Evolutionary conservation across 2,888 invertebrate species (phyloP).

Genomic region (Cyclophora punctaria): DNA sequence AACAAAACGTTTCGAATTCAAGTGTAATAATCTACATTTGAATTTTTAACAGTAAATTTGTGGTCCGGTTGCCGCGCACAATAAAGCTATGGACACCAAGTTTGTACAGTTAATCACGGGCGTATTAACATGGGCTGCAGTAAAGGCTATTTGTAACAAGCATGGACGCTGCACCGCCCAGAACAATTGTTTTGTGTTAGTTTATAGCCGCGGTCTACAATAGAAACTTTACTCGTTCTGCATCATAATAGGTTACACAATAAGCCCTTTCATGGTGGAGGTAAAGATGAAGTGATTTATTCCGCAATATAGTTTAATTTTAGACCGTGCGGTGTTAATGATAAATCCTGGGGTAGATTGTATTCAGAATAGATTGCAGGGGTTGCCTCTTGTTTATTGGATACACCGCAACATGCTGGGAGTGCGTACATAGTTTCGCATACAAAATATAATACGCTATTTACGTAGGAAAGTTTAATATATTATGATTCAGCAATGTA

Average conservation of each 20-base stretch:
- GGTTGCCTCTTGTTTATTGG: conserved; percentile 10
- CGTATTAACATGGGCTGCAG: conserved; percentile 23
- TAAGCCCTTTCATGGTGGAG: conserved; percentile 3
- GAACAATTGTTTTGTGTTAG: conserved; percentile 42
- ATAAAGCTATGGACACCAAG: neutral
- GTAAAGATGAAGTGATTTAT: neutral
- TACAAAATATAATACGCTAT: no score
- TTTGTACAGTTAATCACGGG: conserved; percentile 10
- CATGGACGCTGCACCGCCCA: conserved; percentile 22
- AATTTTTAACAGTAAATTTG: conserved; percentile 1
- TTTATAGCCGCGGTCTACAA: conserved; percentile 37
- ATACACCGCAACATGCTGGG: conserved; percentile 3
- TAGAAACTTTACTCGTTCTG: conserved; percentile 39
- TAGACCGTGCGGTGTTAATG: neutral
- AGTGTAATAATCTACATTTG: neutral
- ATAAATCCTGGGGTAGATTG: conserved; percentile 6
- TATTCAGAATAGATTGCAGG: conserved; percentile 1
- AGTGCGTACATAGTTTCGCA: no score
- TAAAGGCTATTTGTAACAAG: conserved; percentile 28
- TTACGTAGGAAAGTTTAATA: no score
- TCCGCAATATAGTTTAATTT: neutral
- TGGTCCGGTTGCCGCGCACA: neutral
- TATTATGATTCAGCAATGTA: no score
- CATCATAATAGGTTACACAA: conserved; percentile 27
- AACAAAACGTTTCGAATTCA: no score